Evolutionary conservation across 2,113 vertebrate species (phyloP), one percentile per base, ranked within the genome.

Genomic region (Lota lota): DNA sequence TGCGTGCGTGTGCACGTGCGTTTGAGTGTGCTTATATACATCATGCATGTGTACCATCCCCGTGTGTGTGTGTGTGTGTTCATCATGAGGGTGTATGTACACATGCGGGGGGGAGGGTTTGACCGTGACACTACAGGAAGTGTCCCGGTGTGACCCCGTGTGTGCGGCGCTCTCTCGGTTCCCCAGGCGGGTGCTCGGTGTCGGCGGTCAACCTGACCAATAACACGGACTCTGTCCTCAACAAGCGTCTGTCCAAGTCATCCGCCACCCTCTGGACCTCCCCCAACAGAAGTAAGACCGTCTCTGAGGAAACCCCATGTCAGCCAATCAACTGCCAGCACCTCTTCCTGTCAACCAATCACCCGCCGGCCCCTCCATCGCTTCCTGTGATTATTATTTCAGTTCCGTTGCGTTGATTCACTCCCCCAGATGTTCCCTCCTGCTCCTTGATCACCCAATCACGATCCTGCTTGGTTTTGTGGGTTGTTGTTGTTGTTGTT

Each of bases 231-330:
- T 95, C 95, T 91, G 95, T 97, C 91, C 93, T 99, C 94, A 98
- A 96, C 95, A 98, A 98, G 93, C 93, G 97, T 83, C 95, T 99
- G 93, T 99, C 97, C 95, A 99, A 98, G 93, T 98, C 97, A 91
- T 98, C 97, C 4, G 96, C 96, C 90, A 98, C 97, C 75, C 94
- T 99, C 89, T 99, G 97, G 97, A 99, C 94, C 92, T 97, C 97
- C 83, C 97, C 97, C 92, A 95, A 93, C 95, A 97, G 96, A 98
- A 98, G 97, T 98, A 99, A 97, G 97, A 88, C 92, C 72, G 80
- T 70, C 73, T 71, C 68, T 84, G 86, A 63, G 76, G 81, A 47
- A 77, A 72, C 74, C 81, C 86, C 76, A 33, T 19, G 56, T 51
- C 61, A 36, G 68, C 12, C 66, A 66, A 76, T 67, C 66, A 0